These are phyloP conservation scores for Seira sanloemensis DNA, from an alignment of 2,888 invertebrate species.

Conservation along the genomic window DNA sequence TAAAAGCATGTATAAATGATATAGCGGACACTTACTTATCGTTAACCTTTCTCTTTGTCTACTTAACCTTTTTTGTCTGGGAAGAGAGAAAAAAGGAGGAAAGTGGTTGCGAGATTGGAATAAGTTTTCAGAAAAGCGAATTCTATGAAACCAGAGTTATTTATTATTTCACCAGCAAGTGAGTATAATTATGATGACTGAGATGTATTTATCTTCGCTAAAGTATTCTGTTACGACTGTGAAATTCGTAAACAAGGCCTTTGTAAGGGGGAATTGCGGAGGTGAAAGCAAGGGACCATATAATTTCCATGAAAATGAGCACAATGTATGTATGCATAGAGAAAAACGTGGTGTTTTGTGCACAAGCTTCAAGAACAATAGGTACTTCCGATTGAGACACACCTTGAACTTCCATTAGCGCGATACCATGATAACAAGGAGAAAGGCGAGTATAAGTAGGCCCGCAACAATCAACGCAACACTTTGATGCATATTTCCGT, in stretches of 20 bases:
- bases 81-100: conserved; percentile 17
- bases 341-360: not conserved
- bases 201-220: no score
- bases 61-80: not conserved
- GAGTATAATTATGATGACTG: not conserved
- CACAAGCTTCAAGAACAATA: not conserved
- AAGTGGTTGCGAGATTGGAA: not conserved
- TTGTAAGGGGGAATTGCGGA: not conserved
- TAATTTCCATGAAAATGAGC: not conserved
- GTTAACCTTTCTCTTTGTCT: not conserved
- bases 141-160: not conserved
- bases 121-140: not conserved
- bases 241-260: not conserved
- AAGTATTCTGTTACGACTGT: no score
- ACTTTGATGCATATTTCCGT: not conserved
- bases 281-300: not conserved
- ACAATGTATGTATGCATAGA: no score
- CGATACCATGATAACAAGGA: no score
- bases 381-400: not conserved
- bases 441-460: not conserved
- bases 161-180: not conserved
- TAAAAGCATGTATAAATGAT: conserved; percentile 34
- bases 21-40: conserved; percentile 45
- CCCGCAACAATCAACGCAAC: not conserved
- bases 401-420: not conserved